Evolutionary conservation across 2,113 vertebrate genomes (phyloP), one percentile per base, ranked within the genome.

Genomic region (Nibea albiflora): DNA sequence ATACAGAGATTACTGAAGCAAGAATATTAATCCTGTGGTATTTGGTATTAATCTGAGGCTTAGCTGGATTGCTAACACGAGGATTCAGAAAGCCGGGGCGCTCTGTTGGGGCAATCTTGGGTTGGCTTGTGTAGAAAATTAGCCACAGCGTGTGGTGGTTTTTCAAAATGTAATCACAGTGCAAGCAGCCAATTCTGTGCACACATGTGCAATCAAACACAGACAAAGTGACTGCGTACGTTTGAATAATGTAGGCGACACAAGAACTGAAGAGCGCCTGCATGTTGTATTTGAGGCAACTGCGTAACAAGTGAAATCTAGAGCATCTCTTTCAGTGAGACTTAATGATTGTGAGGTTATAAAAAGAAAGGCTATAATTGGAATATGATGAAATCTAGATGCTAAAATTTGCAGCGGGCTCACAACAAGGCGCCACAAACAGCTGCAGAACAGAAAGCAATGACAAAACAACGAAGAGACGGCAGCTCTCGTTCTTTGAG

Each of bases 11-110:
- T 72, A 76, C 46, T 2, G 11, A 42, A 19, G 63, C 67, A 68
- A 24, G 77, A 69, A 73, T 73, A 85, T 82, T 73, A 85, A 83
- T 11, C 62, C 62, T 44, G 49, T 19, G 20, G n/a, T 63, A 54
- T 79, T 52, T 70, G 31, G 46, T 72, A 81, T 78, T 81, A 80
- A 81, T 75, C 65, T 57, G 69, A 76, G 58, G 86, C 31, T 90
- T 80, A 79, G 79, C 58, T 50, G 79, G 68, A 28, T 24, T n/a
- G 20, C 19, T 76, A 57, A 88, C 53, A 20, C 20, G 15, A 57
- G 42, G 64, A 86, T 80, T 80, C 22, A 39, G 19, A 56, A 47
- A 53, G 42, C 42, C 54, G 46, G 61, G 52, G 20, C 42, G 76
- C 63, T 47, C 10, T 28, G 26, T 26, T 47, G 52, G 83, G 72